Conservation (phyloP, 2,797 vertebrate species). For the Mormyrops boulengeri region DNA sequence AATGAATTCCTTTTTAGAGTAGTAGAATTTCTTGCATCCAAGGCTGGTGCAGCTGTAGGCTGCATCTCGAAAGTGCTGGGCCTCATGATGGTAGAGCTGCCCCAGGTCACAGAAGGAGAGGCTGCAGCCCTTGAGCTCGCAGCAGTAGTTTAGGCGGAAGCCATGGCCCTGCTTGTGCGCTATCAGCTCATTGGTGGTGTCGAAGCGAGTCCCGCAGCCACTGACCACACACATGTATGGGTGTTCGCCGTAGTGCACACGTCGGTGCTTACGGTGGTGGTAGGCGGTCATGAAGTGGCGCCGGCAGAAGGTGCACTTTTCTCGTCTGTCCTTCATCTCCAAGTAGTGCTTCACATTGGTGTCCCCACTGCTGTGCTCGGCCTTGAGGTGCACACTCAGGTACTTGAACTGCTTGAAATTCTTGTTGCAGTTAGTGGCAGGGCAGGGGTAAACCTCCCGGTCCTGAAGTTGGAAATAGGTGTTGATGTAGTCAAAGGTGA, state of each 20-base stretch:
- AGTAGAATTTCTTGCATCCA: slow-evolving; percentile 87
- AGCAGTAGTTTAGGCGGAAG: slow-evolving; percentile 79
- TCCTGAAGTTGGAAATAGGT: slow-evolving; percentile 80
- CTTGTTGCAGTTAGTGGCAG: slow-evolving; percentile 78
- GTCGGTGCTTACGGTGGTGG: slow-evolving; percentile 82
- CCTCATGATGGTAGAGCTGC: slow-evolving; percentile 94
- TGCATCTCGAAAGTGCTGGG: slow-evolving; percentile 93
- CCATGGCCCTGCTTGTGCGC: slow-evolving; percentile 89
- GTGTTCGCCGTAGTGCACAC: slow-evolving; percentile 72
- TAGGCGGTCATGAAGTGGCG: slow-evolving; percentile 85
- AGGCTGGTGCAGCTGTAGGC: slow-evolving; percentile 79
- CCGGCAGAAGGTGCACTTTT: slow-evolving; percentile 88
- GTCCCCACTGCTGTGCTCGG: slow-evolving; percentile 80
- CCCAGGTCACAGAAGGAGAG: slow-evolving; percentile 87
- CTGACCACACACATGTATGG: slow-evolving; percentile 83
- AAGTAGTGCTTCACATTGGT: slow-evolving; percentile 89
- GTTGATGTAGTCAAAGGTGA: slow-evolving; percentile 84
- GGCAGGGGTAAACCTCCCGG: slow-evolving; percentile 86
- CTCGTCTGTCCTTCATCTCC: slow-evolving; percentile 85
- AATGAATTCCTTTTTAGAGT: slow-evolving; percentile 84
- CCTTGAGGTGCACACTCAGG: slow-evolving; percentile 87
- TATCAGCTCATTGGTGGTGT: slow-evolving; percentile 79
- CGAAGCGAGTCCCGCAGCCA: slow-evolving; percentile 79
- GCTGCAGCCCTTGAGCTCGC: slow-evolving; percentile 86
- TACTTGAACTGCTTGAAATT: slow-evolving; percentile 96